These are phyloP conservation scores for Holothuria scabra DNA, from an alignment of 53 echinoderm and acorn worm genomes.

Conservation along the genomic window DNA sequence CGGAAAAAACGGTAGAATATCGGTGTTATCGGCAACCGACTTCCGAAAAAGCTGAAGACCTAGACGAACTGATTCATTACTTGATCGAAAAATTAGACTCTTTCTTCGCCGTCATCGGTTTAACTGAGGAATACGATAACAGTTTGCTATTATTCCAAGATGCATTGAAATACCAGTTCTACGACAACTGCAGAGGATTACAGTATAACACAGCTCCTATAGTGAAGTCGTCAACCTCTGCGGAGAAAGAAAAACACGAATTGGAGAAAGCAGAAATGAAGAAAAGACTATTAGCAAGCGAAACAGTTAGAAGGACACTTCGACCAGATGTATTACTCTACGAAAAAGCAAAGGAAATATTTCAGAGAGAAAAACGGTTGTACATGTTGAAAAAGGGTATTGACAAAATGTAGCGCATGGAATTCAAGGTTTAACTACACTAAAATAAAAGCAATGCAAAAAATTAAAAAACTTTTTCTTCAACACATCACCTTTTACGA, in stretches of 20 bases:
- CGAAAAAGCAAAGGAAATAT: conserved; percentile 20
- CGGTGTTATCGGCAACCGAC: background rate
- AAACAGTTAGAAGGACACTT: background rate
- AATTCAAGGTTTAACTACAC: too few species aligned
- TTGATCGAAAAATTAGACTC: conserved; percentile 3
- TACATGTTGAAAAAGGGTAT: too few species aligned
- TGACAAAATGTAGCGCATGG: too few species aligned
- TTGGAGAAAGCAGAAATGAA: conserved; percentile 1
- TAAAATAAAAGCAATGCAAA: too few species aligned
- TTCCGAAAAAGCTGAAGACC: background rate
- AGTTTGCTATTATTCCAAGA: conserved; percentile 7
- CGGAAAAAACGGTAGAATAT: too few species aligned
- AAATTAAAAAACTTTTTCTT: too few species aligned
- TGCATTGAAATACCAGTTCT: background rate
- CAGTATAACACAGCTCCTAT: background rate
- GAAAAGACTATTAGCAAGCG: background rate
- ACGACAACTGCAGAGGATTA: background rate
- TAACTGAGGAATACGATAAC: background rate
- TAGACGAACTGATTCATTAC: background rate
- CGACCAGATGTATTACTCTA: conserved; percentile 27
- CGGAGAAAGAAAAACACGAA: too few species aligned
- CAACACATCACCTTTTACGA: too few species aligned
- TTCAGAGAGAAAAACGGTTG: background rate
- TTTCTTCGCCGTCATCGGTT: conserved; percentile 24
- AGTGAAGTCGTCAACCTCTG: background rate